Percentiles rank a stretch among this genome's conserved stretches.
Conservation (phyloP, 2,888 invertebrate species). For the Colostygia pectinataria region DNA sequence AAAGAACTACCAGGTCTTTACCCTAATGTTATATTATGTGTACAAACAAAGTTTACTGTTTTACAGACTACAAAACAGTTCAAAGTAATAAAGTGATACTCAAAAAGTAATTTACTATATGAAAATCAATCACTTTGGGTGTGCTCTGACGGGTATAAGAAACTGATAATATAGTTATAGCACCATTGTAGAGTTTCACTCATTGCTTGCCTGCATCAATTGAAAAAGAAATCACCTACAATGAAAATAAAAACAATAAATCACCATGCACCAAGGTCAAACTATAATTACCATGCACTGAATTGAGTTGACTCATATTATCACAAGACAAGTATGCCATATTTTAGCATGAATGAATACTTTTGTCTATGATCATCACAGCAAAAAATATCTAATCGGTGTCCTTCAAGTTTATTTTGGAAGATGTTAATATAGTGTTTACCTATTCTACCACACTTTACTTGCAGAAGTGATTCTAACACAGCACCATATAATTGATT, state of each 20-base stretch:
- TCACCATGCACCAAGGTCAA: conserved; percentile 2
- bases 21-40: background rate
- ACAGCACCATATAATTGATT: background rate
- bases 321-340: background rate
- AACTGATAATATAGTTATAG: conserved; percentile 50
- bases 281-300: background rate
- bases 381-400: background rate
- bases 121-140: conserved; percentile 57
- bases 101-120: conserved; percentile 19
- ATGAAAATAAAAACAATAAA: conserved; percentile 38
- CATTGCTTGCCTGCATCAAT: conserved; percentile 53
- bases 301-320: background rate
- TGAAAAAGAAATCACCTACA: conserved; percentile 46
- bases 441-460: background rate
- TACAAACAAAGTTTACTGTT: background rate
- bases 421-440: background rate
- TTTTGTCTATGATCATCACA: background rate
- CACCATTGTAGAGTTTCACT: conserved; percentile 54
- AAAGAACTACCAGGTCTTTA: background rate
- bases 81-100: conserved; percentile 2
- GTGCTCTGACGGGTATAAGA: conserved; percentile 41
- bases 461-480: conserved; percentile 5
- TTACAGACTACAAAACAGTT: conserved; percentile 6
- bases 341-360: conserved; percentile 1
- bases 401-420: too few relatives aligned